Base-by-base conservation (phyloP, 2,888 invertebrate species). In the Amaurobius ferox region DNA sequence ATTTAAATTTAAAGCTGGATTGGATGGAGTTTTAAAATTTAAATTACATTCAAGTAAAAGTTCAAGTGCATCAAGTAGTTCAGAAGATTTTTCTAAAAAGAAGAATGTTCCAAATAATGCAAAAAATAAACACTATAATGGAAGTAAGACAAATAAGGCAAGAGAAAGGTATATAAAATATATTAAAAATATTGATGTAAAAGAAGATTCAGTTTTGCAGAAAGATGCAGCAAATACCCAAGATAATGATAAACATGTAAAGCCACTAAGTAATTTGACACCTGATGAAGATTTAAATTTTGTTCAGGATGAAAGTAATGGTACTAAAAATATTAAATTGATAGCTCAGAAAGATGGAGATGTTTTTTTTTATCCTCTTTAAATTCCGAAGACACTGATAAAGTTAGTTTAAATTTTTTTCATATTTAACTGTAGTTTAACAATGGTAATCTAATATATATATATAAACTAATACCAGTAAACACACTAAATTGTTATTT, bases 301-400 rank as follows among this genome's bases (percentile, higher is more conserved):
- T 70, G 0, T 40, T 40, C 0, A 1, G 44, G 28, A 28, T 7
- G 6, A 44, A 28, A 19, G 2, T n/a, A 16, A 23, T 9, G 29
- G 19, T 19, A 19, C 39, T 29, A 68, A 23, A n/a, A 68, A 16
- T 26, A 70, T 5, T 55, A 32, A 7, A 35, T 61, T 78, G n/a
- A 40, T 30, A 30, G 44, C 29, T 48, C 23, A 48, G 1, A 72
- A 66, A 35, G 73, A 81, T 68, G 74, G 76, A 39, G 81, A 79
- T n/a, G 28, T 81, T n/a, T 81, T 76, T 70, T 70, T 1, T 30
- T 81, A 26, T 76, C 81, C 7, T 74, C 81, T n/a, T 39, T 28
- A 3, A 44, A 64, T 11, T 40, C 74, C 30, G 70, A 81, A 26
- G 40, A 3, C 1, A 66, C 29, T 11, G 62, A 61, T 23, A 40